Evolutionary conservation across 1,140 invertebrate species (phyloP).

Genomic region (Stegodyphus mimosarum): DNA sequence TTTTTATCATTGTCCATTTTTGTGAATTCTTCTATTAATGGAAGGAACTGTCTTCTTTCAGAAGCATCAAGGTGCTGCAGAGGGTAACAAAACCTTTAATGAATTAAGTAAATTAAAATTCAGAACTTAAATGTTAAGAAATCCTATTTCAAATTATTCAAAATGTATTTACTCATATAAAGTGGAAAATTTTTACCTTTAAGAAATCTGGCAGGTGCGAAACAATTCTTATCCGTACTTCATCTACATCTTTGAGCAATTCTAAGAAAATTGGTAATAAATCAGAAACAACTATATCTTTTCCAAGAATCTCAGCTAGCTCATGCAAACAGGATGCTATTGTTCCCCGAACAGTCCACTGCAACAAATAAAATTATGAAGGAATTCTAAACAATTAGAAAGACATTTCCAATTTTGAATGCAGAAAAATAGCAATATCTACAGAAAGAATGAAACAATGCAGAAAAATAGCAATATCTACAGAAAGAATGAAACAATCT

Average conservation of each 20-base stretch:
- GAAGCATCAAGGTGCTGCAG: slow-evolving; percentile 72
- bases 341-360: slow-evolving; percentile 82
- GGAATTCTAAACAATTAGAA: no score
- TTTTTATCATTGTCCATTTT: slow-evolving; percentile 79
- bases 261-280: slow-evolving; percentile 81
- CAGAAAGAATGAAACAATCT: no score
- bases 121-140: background rate
- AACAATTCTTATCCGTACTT: slow-evolving; percentile 80
- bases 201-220: slow-evolving; percentile 79
- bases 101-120: background rate
- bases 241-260: slow-evolving; percentile 84
- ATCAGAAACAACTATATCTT: slow-evolving; percentile 77
- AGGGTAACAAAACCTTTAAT: background rate
- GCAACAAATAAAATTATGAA: background rate
- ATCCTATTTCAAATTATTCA: background rate
- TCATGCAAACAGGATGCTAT: slow-evolving; percentile 84
- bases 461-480: no score
- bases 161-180: background rate
- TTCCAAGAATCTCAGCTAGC: slow-evolving; percentile 79
- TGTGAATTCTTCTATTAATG: slow-evolving; percentile 76
- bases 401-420: no score
- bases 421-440: no score
- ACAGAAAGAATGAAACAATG: no score
- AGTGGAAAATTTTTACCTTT: slow-evolving; percentile 65
- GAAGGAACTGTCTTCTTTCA: slow-evolving; percentile 74